Evolutionary conservation across 2,113 vertebrate species (phyloP).

Genomic region (Bungarus multicinctus): DNA sequence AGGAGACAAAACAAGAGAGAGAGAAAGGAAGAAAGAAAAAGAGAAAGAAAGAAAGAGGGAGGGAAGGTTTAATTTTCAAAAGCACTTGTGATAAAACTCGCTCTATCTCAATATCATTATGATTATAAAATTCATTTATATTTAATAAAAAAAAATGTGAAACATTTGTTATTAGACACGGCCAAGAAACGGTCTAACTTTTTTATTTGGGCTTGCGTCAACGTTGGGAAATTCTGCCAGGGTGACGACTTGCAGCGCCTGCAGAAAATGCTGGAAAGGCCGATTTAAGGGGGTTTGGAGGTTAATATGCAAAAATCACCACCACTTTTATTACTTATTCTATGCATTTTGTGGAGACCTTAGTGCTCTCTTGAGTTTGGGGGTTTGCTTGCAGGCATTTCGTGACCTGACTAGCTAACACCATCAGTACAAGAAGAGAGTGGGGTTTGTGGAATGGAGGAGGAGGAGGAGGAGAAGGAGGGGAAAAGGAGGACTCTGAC

Average conservation of each 20-base stretch:
- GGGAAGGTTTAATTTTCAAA: background rate
- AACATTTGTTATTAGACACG: background rate
- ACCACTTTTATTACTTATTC: background rate
- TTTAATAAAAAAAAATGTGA: background rate
- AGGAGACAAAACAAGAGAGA: no score
- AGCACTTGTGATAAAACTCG: background rate
- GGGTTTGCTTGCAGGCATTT: no score
- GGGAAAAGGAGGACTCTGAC: no score
- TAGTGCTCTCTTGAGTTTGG: no score
- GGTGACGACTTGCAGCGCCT: background rate
- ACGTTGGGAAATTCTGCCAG: slow-evolving; percentile 6
- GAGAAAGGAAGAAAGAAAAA: no score
- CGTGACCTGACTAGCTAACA: no score
- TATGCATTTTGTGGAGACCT: background rate
- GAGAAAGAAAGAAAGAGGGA: no score
- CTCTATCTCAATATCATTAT: background rate
- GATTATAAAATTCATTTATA: background rate
- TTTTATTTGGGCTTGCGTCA: background rate
- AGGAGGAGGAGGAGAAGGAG: no score
- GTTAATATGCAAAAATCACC: background rate
- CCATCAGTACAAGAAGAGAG: no score
- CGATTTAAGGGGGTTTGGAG: background rate
- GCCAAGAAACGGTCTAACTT: background rate
- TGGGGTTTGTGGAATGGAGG: no score
- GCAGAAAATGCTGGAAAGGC: background rate